Conservation (phyloP, 2,888 invertebrate species). For the Crocallis elinguaria region DNA sequence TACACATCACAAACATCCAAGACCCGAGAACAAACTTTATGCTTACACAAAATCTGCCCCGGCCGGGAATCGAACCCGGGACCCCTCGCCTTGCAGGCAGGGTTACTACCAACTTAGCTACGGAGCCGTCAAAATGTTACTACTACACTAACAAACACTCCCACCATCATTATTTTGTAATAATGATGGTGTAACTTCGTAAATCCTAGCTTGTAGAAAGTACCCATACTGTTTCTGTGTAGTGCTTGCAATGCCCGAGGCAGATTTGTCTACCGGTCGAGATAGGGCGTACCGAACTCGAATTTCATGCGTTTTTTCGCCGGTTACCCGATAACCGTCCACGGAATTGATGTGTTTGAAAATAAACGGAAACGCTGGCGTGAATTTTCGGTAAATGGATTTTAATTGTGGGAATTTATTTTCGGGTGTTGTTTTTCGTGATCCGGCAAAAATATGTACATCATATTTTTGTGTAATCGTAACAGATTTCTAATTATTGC, state of each 20-base stretch:
- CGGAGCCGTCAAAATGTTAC: no score
- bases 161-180: no score
- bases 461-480: background rate
- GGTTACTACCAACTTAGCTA: no score
- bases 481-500: no score
- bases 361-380: slow-evolving; percentile 21
- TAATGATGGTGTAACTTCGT: no score
- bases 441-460: background rate
- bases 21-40: no score
- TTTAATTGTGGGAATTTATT: slow-evolving; percentile 26
- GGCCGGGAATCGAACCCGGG: no score
- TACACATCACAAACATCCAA: no score
- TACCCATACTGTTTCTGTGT: slow-evolving; percentile 4
- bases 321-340: slow-evolving; percentile 22
- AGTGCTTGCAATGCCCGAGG: slow-evolving; percentile 36
- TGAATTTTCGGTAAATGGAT: slow-evolving; percentile 27
- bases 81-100: no score
- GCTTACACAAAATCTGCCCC: no score
- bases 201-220: background rate
- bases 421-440: slow-evolving; percentile 1
- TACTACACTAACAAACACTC: no score
- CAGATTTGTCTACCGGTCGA: slow-evolving; percentile 54
- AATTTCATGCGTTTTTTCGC: slow-evolving; percentile 33
- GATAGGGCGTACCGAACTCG: slow-evolving; percentile 38
- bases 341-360: slow-evolving; percentile 25